These are phyloP conservation scores for Toxotes chatareus DNA, from an alignment of 2,113 vertebrate genomes.

Conservation along the genomic window DNA sequence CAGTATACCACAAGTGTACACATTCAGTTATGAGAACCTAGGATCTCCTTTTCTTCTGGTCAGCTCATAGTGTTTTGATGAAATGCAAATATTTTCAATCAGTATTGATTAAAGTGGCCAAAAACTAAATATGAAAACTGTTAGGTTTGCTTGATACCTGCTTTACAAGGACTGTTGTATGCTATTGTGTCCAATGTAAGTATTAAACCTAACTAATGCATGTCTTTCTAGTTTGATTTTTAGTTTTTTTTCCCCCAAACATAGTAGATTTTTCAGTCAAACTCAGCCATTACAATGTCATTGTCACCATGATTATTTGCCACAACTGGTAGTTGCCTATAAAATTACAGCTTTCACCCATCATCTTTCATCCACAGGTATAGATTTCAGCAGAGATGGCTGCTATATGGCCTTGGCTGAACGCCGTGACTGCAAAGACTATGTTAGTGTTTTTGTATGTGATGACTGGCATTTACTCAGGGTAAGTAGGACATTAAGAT, in stretches of 20 bases:
- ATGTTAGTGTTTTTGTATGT: conserved; percentile 95
- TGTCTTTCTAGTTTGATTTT: neutral
- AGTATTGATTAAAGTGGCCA: neutral
- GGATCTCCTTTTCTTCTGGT: neutral
- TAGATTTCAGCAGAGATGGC: conserved; percentile 93
- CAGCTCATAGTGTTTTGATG: neutral
- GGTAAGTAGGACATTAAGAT: conserved; percentile 79
- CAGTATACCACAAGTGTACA: neutral
- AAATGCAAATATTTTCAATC: neutral
- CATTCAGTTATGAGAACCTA: conserved; percentile 14
- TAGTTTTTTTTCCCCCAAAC: neutral
- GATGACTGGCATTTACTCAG: conserved; percentile 96
- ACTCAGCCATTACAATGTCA: neutral
- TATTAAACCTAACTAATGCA: neutral
- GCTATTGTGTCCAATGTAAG: neutral
- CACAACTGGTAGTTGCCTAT: neutral
- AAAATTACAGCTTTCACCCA: neutral
- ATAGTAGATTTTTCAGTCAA: neutral
- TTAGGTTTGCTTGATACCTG: neutral
- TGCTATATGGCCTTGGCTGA: conserved; percentile 95
- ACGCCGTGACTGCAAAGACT: conserved; percentile 95
- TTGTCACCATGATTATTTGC: neutral
- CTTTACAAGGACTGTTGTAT: neutral
- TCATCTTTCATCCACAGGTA: conserved; percentile 81
- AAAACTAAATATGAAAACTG: neutral